A percentile compares a stretch with the other conserved stretches of the same genome.
Evolutionary conservation across 2,888 invertebrate genomes (phyloP).

Genomic region (Aspidiotus rigidus): DNA sequence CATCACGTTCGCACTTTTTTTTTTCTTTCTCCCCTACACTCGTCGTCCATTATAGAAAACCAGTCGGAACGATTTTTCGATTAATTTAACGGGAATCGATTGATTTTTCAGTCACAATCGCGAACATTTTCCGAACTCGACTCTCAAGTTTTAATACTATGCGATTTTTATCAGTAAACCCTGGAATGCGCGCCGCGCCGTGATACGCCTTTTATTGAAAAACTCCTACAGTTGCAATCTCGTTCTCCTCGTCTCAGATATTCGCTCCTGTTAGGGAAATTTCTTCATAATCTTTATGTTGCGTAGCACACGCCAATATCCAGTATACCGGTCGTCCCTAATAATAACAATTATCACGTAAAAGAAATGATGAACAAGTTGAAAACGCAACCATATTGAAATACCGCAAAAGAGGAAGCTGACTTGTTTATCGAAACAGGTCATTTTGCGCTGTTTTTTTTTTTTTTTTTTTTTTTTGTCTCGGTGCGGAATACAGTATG

Average conservation of each 20-base stretch:
- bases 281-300: conserved; percentile 16
- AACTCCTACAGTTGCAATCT: conserved; percentile 32
- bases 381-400: conserved; percentile 25
- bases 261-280: conserved; percentile 34
- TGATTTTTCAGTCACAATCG: not conserved
- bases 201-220: conserved; percentile 12
- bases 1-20: not conserved
- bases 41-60: not conserved
- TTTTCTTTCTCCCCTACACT: not conserved
- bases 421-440: conserved; percentile 29
- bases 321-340: conserved; percentile 30
- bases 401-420: conserved; percentile 14
- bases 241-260: conserved; percentile 33
- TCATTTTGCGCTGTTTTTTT: conserved; percentile 19
- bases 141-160: not conserved
- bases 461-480: too few relatives aligned
- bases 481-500: not conserved
- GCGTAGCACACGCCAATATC: conserved; percentile 31
- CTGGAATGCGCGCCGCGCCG: conserved; percentile 1
- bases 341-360: conserved; percentile 33
- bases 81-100: conserved; percentile 1
- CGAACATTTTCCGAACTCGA: conserved; percentile 1
- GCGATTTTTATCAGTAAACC: conserved; percentile 1
- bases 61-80: conserved; percentile 1
- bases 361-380: conserved; percentile 31